These are phyloP conservation scores for Lepeophtheirus salmonis DNA, from an alignment of 1,140 invertebrate species.

Conservation along the genomic window DNA sequence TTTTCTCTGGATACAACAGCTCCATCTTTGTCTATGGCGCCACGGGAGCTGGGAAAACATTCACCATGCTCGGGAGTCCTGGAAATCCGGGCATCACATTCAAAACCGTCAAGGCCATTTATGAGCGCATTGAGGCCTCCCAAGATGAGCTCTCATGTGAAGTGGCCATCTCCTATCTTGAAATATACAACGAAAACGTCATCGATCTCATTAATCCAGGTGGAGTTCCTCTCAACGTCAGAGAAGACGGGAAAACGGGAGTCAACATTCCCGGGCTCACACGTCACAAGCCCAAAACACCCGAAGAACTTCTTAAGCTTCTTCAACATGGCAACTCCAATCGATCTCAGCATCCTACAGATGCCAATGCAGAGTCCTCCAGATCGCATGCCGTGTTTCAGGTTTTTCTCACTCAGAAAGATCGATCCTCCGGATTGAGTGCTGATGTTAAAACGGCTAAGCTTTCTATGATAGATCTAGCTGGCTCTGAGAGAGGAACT, in stretches of 20 bases:
- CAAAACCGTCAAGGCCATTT: constrained; percentile 72
- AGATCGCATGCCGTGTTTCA: constrained; percentile 93
- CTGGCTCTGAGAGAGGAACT: constrained; percentile 73
- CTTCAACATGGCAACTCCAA: constrained; percentile 70
- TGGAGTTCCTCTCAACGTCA: constrained; percentile 47
- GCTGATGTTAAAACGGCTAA: constrained; percentile 46
- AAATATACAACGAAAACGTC: constrained; percentile 85
- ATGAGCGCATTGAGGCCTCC: constrained; percentile 51
- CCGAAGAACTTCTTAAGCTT: constrained; percentile 52
- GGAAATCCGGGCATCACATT: constrained; percentile 78
- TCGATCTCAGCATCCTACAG: constrained; percentile 88
- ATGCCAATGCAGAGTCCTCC: constrained; percentile 87
- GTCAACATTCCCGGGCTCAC: constrained; percentile 70
- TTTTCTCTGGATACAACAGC: constrained; percentile 72
- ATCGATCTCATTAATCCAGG: constrained; percentile 63
- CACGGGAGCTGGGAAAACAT: constrained; percentile 89
- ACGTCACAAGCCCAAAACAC: constrained; percentile 47
- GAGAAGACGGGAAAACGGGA: constrained; percentile 61
- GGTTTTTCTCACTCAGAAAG: constrained; percentile 28
- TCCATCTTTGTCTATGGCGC: constrained; percentile 79
- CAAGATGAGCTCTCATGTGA: constrained; percentile 46
- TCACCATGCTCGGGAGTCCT: constrained; percentile 80
- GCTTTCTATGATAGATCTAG: constrained; percentile 81
- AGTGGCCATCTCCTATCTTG: constrained; percentile 32
- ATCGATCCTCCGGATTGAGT: constrained; percentile 33